Evolutionary conservation across 2,888 invertebrate genomes (phyloP).

Genomic region (Entomobrya multifasciata): DNA sequence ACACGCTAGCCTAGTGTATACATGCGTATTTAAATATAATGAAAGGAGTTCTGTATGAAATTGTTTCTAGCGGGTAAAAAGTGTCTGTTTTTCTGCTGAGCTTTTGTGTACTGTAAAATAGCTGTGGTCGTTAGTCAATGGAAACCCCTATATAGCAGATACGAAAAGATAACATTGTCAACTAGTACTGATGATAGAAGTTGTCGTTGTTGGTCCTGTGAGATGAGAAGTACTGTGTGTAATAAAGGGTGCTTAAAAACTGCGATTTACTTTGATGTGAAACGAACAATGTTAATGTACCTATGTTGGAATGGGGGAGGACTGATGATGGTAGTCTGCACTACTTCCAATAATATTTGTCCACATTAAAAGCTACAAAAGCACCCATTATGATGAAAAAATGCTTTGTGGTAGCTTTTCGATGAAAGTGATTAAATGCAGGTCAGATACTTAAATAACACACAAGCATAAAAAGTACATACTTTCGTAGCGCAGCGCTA

Average conservation of each 20-base stretch:
- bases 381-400: conserved; percentile 43
- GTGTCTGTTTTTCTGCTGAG: not conserved
- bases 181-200: not conserved
- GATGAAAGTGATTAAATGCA: conserved; percentile 25
- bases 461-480: not conserved
- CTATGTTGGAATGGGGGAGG: too few relatives aligned
- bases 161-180: not conserved
- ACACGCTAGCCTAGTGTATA: too few relatives aligned
- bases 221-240: not conserved
- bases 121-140: not conserved
- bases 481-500: not conserved
- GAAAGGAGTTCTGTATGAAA: conserved; percentile 20
- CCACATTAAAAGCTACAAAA: conserved; percentile 36
- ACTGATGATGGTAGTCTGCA: not conserved
- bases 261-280: conserved; percentile 15
- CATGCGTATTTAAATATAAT: not conserved
- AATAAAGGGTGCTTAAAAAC: conserved; percentile 1
- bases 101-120: conserved; percentile 24
- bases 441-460: conserved; percentile 5
- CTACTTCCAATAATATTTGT: conserved; percentile 43
- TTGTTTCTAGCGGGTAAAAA: conserved; percentile 38
- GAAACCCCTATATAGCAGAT: not conserved
- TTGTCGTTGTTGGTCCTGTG: not conserved
- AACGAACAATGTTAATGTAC: not conserved
- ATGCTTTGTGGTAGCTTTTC: conserved; percentile 30